phyloP scores from a whole-genome alignment of 2,888 invertebrate genomes.

The Punctoribates punctum region DNA sequence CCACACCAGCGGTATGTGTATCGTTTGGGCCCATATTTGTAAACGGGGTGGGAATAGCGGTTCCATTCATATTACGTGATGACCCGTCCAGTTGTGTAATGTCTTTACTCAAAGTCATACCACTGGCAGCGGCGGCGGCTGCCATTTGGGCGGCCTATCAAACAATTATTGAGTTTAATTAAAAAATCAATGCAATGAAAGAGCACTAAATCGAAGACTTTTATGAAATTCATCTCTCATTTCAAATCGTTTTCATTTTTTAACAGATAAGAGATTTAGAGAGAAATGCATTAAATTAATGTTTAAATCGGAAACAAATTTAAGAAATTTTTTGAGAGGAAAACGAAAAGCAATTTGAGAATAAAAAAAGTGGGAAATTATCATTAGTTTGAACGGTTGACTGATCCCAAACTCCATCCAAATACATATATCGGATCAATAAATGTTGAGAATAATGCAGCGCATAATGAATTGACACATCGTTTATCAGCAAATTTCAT shows the following conservation, averaged over 20 bases:
- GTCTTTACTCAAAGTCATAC: slow-evolving; percentile 27
- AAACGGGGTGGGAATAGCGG: slow-evolving; percentile 22
- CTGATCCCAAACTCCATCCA: background rate
- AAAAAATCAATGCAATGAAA: background rate
- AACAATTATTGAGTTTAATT: slow-evolving; percentile 9
- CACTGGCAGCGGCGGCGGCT: slow-evolving; percentile 15
- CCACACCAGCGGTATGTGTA: slow-evolving; percentile 31
- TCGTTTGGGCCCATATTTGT: slow-evolving; percentile 31
- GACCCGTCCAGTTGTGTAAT: slow-evolving; percentile 27
- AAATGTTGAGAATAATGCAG: slow-evolving; percentile 24
- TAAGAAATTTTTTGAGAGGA: background rate
- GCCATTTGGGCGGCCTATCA: slow-evolving; percentile 37
- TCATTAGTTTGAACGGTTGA: slow-evolving; percentile 35
- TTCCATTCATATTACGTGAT: slow-evolving; percentile 33
- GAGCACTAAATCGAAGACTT: background rate
- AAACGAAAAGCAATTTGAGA: slow-evolving; percentile 1
- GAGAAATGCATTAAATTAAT: background rate
- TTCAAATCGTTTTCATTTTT: background rate
- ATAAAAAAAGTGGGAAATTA: slow-evolving; percentile 30
- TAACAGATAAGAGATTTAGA: background rate
- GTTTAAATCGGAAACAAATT: slow-evolving; percentile 9
- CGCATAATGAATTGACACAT: slow-evolving; percentile 38
- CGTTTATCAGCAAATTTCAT: slow-evolving; percentile 39
- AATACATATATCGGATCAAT: slow-evolving; percentile 31
- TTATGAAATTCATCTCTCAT: background rate